phyloP scores from a whole-genome alignment of 2,888 invertebrate species.

The Acrocyrtus sp. region DNA sequence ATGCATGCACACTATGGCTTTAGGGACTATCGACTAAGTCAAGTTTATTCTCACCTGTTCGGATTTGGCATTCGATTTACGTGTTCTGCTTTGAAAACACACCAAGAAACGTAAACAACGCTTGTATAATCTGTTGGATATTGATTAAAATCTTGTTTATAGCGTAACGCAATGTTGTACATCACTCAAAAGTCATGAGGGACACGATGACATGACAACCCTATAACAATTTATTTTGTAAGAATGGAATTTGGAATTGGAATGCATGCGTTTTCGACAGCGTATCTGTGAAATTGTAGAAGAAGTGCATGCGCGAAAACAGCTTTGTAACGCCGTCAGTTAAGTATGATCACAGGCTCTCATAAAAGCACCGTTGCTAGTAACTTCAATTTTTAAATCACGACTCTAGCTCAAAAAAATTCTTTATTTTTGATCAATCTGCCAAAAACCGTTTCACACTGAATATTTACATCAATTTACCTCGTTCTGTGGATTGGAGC shows the following conservation, averaged over 20 bases:
- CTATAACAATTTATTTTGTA: neutral
- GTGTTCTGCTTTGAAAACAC: no score
- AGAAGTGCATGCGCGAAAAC: neutral
- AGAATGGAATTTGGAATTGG: neutral
- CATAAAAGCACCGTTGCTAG: slow-evolving; percentile 27
- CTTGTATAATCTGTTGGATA: no score
- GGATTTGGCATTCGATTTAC: no score
- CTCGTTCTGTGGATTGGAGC: neutral
- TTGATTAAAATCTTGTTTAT: neutral
- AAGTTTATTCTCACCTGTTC: no score
- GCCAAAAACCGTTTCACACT: slow-evolving; percentile 46
- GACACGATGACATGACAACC: neutral
- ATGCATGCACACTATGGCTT: no score
- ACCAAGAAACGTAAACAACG: no score
- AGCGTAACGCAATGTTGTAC: neutral
- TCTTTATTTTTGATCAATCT: slow-evolving; percentile 35
- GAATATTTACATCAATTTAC: neutral
- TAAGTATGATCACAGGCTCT: neutral
- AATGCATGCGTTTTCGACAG: no score
- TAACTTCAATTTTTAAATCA: slow-evolving; percentile 40
- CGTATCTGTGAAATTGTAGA: no score
- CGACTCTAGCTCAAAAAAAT: slow-evolving; percentile 36
- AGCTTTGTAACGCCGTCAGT: neutral
- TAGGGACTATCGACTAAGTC: no score
- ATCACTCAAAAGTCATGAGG: neutral